Evolutionary conservation across 1,140 invertebrate genomes (phyloP).

Genomic region (Drosophila tsacasi): DNA sequence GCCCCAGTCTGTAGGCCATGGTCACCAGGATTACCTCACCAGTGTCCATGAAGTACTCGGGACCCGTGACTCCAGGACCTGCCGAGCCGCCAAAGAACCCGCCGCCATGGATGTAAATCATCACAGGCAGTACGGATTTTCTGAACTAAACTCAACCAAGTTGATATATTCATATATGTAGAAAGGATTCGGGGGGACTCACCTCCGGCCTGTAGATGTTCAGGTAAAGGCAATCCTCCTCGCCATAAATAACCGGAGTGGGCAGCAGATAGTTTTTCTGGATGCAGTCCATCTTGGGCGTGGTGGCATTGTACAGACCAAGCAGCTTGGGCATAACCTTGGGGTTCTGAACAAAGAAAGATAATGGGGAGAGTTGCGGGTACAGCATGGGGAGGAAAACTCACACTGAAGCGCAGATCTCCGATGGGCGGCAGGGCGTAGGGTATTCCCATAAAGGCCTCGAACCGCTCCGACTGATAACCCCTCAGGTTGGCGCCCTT

Average conservation of each 20-base stretch:
- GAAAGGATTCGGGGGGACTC: not conserved
- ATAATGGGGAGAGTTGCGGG: not conserved
- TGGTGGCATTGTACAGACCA: slow-evolving; percentile 66
- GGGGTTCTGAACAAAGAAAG: slow-evolving; percentile 60
- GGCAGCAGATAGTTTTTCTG: slow-evolving; percentile 83
- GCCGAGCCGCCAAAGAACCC: slow-evolving; percentile 85
- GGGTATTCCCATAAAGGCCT: slow-evolving; percentile 81
- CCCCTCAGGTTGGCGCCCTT: slow-evolving; percentile 63
- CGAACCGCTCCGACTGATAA: slow-evolving; percentile 61
- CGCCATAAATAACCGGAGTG: slow-evolving; percentile 65
- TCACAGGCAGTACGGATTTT: slow-evolving; percentile 75
- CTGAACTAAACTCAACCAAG: not conserved
- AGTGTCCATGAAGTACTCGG: slow-evolving; percentile 85
- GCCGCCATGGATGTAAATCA: slow-evolving; percentile 86
- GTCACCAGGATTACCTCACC: slow-evolving; percentile 76
- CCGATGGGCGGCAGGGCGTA: slow-evolving; percentile 76
- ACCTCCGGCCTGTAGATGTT: slow-evolving; percentile 88
- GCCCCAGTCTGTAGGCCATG: slow-evolving; percentile 75
- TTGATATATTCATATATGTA: not conserved
- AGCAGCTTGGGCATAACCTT: slow-evolving; percentile 58
- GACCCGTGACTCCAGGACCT: slow-evolving; percentile 69
- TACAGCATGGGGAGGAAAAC: slow-evolving; percentile 14
- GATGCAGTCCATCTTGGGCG: slow-evolving; percentile 68
- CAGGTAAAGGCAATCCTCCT: slow-evolving; percentile 88
- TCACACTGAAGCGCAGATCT: slow-evolving; percentile 72